These are phyloP conservation scores for Meriones unguiculatus DNA, from an alignment of 2,113 vertebrate genomes.

Conservation along the genomic window DNA sequence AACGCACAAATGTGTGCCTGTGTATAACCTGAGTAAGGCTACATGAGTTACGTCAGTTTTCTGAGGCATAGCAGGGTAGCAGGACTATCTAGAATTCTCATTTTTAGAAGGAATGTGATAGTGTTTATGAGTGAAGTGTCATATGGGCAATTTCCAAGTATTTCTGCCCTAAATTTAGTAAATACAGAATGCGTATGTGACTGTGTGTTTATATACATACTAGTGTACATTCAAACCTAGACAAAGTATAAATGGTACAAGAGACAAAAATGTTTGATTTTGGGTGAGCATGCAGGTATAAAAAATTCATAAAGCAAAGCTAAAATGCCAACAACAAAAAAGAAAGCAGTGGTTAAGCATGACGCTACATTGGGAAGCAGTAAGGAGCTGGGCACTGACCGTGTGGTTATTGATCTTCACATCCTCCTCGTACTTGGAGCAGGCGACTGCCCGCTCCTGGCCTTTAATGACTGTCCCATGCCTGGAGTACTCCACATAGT, in stretches of 20 bases:
- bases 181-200: background rate
- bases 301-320: slow-evolving; percentile 28
- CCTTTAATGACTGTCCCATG: slow-evolving; percentile 98
- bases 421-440: slow-evolving; percentile 98
- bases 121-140: background rate
- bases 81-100: background rate
- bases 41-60: background rate
- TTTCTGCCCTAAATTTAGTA: background rate
- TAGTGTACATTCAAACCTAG: background rate
- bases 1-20: background rate
- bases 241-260: background rate
- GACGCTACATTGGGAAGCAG: background rate
- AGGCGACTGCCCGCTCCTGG: slow-evolving; percentile 96
- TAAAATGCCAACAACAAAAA: background rate
- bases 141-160: background rate
- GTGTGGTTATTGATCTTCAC: slow-evolving; percentile 96
- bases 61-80: background rate
- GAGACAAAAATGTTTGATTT: background rate
- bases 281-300: background rate
- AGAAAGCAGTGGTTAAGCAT: background rate
- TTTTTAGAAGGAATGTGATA: background rate
- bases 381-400: slow-evolving; percentile 51
- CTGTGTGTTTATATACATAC: background rate
- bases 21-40: background rate
- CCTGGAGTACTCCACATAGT: slow-evolving; percentile 98